Evolutionary conservation across 2,888 invertebrate species (phyloP), one percentile per base, ranked within the genome.

Genomic region (Thereva nobilitata): DNA sequence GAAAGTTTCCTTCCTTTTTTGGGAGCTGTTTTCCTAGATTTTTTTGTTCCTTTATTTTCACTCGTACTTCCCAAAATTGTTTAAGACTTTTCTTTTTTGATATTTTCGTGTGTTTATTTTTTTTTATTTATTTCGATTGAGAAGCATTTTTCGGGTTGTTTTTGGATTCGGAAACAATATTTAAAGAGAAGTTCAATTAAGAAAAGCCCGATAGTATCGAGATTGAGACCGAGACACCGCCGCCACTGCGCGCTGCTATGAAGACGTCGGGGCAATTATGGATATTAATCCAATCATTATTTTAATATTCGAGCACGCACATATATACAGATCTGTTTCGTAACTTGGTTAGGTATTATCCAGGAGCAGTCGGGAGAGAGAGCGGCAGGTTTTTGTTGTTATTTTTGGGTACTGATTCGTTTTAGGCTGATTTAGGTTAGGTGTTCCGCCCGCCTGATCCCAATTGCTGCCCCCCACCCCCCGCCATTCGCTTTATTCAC

Each of bases 231-330:
- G n/a, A 42, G 8, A 42, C n/a, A 3, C 7, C 59, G 59, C 59
- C 59, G 47, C 59, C 47, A 47, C 12, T 47, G 10, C 8, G 10
- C 8, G 12, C 35, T 34, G 23, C 34, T 52, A 12, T 23, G 23
- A 23, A 23, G 23, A 23, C 23, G 23, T 23, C 23, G 23, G 23
- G 5, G 23, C 52, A 52, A 52, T 47, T 59, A 45, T 59, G 49
- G 59, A 49, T 59, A 59, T 59, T 59, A 59, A 59, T 59, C 59
- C 47, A 49, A 59, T 59, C 59, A 59, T 59, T 59, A 59, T 49
- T 59, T 59, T 59, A 59, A 59, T 59, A 55, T 53, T 38, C 38
- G 53, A 53, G 53, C 35, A 53, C 53, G 38, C 38, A 53, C 53
- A 53, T 35, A 52, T 37, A 10, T 12, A 53, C 53, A 38, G n/a